Evolutionary conservation across 2,888 invertebrate species (phyloP).

Genomic region (Caenorhabditis sp.): DNA sequence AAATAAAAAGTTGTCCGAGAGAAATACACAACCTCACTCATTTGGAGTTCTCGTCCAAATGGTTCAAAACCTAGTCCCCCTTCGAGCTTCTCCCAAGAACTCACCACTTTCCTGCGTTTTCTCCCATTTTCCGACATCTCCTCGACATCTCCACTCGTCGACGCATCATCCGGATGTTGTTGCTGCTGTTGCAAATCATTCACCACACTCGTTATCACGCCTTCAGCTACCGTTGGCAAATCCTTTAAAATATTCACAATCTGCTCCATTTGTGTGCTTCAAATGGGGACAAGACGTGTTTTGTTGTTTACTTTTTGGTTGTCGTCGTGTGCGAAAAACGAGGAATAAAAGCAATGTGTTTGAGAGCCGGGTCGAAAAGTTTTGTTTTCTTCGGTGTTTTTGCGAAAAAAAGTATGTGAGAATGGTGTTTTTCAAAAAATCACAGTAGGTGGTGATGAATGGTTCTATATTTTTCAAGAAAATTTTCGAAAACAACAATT

Average conservation of each 20-base stretch:
- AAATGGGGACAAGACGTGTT: not conserved
- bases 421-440: not conserved
- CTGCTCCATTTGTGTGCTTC: constrained; percentile 34
- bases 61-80: not conserved
- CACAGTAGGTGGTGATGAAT: not conserved
- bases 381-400: not conserved
- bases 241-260: constrained; percentile 47
- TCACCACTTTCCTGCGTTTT: not conserved
- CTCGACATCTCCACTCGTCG: not conserved
- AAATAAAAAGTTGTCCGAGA: constrained; percentile 13
- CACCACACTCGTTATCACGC: constrained; percentile 15
- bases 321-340: constrained; percentile 30
- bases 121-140: not conserved
- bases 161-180: too few relatives aligned
- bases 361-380: constrained; percentile 9
- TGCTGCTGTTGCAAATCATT: constrained; percentile 1
- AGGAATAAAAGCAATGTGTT: not conserved
- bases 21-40: constrained; percentile 10
- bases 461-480: too few relatives aligned
- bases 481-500: too few relatives aligned
- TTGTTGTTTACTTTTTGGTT: constrained; percentile 36
- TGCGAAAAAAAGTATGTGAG: not conserved
- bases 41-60: constrained; percentile 5
- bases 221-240: constrained; percentile 41
- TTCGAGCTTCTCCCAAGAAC: too few relatives aligned